phyloP scores from a whole-genome alignment of 1,140 invertebrate genomes.

The Aphelenchoides besseyi region DNA sequence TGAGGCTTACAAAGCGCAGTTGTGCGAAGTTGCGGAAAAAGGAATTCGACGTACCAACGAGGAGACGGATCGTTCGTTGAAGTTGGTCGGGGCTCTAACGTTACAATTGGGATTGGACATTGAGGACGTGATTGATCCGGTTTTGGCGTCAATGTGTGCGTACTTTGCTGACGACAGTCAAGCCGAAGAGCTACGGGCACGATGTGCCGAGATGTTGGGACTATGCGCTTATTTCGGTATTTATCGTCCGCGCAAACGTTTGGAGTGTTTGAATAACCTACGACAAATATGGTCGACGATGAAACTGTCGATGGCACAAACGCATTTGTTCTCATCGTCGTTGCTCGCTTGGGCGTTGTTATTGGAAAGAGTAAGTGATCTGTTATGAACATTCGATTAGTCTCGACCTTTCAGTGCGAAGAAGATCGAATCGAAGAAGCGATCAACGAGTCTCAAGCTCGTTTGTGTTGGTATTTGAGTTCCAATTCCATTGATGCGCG shows the following conservation, averaged over 20 bases:
- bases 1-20: constrained; percentile 37
- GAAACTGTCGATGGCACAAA: constrained; percentile 16
- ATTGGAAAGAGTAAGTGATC: constrained; percentile 32
- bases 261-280: constrained; percentile 36
- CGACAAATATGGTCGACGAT: constrained; percentile 33
- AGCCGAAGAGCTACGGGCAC: constrained; percentile 5
- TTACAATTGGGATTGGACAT: constrained; percentile 34
- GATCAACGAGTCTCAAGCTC: constrained; percentile 40
- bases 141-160: background rate
- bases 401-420: constrained; percentile 33
- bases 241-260: constrained; percentile 40
- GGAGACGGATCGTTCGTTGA: constrained; percentile 33
- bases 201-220: constrained; percentile 37
- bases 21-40: constrained; percentile 44
- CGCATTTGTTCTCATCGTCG: constrained; percentile 38
- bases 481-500: constrained; percentile 44
- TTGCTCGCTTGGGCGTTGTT: constrained; percentile 40
- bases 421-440: constrained; percentile 24
- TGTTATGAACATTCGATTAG: constrained; percentile 1
- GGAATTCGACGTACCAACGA: constrained; percentile 46
- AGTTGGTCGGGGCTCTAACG: constrained; percentile 33
- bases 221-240: constrained; percentile 45
- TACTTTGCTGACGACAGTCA: background rate
- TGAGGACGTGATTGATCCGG: constrained; percentile 7
- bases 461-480: constrained; percentile 36